phyloP scores from a whole-genome alignment of 2,888 invertebrate species.

The Argyresthia goedartella region DNA sequence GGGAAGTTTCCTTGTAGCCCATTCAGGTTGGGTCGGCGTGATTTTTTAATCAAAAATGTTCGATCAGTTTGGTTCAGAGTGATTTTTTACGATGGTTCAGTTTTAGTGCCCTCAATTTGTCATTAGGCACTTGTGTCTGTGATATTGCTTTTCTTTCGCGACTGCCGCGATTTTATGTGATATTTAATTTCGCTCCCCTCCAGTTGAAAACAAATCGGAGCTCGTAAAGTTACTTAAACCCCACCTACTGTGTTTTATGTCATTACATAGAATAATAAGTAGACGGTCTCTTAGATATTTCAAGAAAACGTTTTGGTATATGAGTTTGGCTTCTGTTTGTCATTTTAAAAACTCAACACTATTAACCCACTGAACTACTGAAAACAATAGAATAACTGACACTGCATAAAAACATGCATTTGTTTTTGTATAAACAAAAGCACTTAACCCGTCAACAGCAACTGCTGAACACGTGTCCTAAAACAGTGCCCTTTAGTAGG shows the following conservation, averaged over 20 bases:
- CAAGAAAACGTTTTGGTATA: too few species aligned
- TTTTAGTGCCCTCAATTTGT: conserved; percentile 61
- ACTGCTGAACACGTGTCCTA: background rate
- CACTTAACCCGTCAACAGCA: background rate
- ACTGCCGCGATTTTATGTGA: conserved; percentile 56
- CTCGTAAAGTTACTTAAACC: too few species aligned
- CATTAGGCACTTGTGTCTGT: conserved; percentile 65
- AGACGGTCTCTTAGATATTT: too few species aligned
- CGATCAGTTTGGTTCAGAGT: conserved; percentile 67
- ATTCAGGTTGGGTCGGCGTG: conserved; percentile 53
- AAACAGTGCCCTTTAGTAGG: background rate
- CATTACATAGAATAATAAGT: too few species aligned
- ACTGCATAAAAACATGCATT: too few species aligned
- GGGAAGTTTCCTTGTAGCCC: conserved; percentile 51
- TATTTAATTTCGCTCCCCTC: conserved; percentile 47
- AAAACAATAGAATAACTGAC: too few species aligned
- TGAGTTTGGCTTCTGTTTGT: too few species aligned
- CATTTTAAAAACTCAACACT: too few species aligned
- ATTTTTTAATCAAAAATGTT: conserved; percentile 71
- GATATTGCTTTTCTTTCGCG: conserved; percentile 64
- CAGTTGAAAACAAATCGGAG: conserved; percentile 1
- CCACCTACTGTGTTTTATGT: too few species aligned
- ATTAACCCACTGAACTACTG: too few species aligned
- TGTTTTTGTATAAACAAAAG: too few species aligned
- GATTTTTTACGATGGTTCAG: conserved; percentile 66